A percentile compares a stretch with the other conserved stretches of the same genome.
Evolutionary conservation across 2,888 invertebrate species (phyloP).

Genomic region (Adineta ricciae): DNA sequence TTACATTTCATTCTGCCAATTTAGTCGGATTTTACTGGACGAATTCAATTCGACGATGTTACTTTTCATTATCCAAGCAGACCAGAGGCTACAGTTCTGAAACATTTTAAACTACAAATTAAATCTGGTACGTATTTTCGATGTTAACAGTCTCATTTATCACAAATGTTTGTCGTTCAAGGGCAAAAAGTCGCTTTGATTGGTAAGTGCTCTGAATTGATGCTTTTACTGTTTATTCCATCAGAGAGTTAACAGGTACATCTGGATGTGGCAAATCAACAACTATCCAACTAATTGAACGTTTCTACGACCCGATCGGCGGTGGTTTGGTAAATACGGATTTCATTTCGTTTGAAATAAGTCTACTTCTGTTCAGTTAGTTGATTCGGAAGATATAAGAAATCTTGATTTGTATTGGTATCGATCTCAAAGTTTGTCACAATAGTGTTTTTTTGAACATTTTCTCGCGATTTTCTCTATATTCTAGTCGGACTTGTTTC

Average conservation of each 20-base stretch:
- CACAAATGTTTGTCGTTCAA: neutral
- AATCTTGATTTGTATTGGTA: conserved; percentile 28
- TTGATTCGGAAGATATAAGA: neutral
- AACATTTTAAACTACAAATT: neutral
- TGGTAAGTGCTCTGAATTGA: neutral
- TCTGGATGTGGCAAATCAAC: conserved; percentile 33
- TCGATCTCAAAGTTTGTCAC: conserved; percentile 24
- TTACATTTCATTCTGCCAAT: neutral
- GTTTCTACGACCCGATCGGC: conserved; percentile 27
- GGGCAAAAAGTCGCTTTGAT: conserved; percentile 29
- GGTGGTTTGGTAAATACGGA: neutral
- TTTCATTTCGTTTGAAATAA: neutral
- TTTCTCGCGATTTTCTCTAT: no score
- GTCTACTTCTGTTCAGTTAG: neutral
- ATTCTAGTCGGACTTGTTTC: conserved; percentile 67
- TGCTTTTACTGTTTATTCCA: neutral
- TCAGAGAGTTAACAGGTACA: neutral
- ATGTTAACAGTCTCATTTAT: neutral
- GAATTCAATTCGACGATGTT: conserved; percentile 46
- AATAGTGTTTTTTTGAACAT: no score
- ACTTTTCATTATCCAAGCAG: conserved; percentile 47
- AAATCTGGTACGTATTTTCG: neutral
- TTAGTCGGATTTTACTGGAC: conserved; percentile 23
- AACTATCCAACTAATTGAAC: conserved; percentile 24
- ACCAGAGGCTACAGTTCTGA: conserved; percentile 40